These are phyloP conservation scores for Polyodon spathula DNA, from an alignment of 2,113 vertebrate genomes.

Conservation along the genomic window DNA sequence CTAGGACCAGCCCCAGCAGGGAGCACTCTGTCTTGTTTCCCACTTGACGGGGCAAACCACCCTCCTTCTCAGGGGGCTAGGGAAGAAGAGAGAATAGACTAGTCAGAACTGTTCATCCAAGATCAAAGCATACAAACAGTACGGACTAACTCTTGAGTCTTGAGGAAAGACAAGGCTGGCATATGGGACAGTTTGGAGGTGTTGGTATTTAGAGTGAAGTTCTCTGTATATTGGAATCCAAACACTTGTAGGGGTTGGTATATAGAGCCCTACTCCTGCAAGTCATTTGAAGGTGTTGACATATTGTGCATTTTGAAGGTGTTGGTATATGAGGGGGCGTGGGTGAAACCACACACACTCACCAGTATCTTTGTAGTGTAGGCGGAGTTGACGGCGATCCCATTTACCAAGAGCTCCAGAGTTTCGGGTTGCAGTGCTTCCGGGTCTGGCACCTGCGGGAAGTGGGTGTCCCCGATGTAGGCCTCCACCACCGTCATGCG, in stretches of 20 bases:
- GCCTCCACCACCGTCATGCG: conserved; percentile 94
- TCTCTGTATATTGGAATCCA: too few species aligned
- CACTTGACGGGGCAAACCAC: conserved; percentile 84
- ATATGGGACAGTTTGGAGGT: too few species aligned
- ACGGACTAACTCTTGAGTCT: too few species aligned
- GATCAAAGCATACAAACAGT: too few species aligned
- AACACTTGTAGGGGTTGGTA: too few species aligned
- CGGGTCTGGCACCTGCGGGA: conserved; percentile 68
- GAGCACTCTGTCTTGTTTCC: conserved; percentile 94
- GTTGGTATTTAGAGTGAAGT: too few species aligned
- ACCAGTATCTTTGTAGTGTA: conserved; percentile 97
- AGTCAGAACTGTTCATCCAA: background rate
- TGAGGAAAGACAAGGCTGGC: too few species aligned
- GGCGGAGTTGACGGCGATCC: conserved; percentile 87
- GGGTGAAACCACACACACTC: conserved; percentile 26
- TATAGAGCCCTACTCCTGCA: too few species aligned
- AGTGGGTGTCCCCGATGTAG: conserved; percentile 69
- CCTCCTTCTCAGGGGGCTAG: conserved; percentile 87
- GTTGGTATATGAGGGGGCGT: background rate
- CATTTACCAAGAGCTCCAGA: conserved; percentile 75
- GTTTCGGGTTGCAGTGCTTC: conserved; percentile 62
- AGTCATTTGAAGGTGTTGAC: background rate
- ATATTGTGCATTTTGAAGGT: background rate
- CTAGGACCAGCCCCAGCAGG: conserved; percentile 79
- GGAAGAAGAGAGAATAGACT: background rate